phyloP scores from a whole-genome alignment of 1,140 invertebrate genomes.

The Globodera ellingtonae region DNA sequence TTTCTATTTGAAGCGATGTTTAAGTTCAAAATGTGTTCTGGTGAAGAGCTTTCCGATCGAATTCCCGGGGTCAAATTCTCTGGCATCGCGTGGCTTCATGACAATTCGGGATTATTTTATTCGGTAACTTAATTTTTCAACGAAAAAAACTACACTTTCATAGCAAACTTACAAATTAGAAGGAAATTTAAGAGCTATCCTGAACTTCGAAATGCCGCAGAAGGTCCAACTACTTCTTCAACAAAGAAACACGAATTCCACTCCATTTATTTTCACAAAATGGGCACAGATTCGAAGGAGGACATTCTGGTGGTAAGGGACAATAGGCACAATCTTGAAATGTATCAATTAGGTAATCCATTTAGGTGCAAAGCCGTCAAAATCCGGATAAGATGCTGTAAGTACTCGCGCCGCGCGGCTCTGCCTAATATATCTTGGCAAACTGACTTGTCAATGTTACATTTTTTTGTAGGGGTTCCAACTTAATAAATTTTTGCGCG shows the following conservation, averaged over 20 bases:
- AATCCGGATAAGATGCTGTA: constrained; percentile 89
- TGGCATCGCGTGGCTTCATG: constrained; percentile 75
- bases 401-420: constrained; percentile 63
- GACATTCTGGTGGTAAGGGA: constrained; percentile 77
- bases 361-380: constrained; percentile 74
- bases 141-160: neutral
- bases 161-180: neutral
- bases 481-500: no score
- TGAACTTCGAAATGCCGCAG: constrained; percentile 77
- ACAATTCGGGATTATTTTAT: constrained; percentile 36
- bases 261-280: constrained; percentile 86
- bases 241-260: constrained; percentile 83
- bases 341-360: constrained; percentile 67
- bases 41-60: constrained; percentile 83
- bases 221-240: constrained; percentile 77
- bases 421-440: no score
- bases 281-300: constrained; percentile 82
- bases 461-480: no score
- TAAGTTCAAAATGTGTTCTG: constrained; percentile 68
- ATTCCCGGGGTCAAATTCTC: constrained; percentile 90
- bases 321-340: neutral
- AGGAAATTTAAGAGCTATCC: constrained; percentile 72
- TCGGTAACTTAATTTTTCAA: constrained; percentile 11
- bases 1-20: constrained; percentile 70
- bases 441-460: no score